phyloP scores from a whole-genome alignment of 2,113 vertebrate genomes.

The Leptobrachium ailaonicum region DNA sequence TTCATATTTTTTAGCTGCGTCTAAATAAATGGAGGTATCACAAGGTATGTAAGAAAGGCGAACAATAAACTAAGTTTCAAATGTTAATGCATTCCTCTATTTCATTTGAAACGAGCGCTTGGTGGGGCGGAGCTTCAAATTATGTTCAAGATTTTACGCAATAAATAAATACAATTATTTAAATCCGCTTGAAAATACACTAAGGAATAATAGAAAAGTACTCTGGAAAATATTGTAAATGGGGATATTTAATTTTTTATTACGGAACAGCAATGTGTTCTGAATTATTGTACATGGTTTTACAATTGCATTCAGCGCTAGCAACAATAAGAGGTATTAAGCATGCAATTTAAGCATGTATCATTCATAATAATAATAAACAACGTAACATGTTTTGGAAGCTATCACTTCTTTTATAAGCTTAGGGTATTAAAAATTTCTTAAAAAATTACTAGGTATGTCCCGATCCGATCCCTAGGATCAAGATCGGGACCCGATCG shows the following conservation, averaged over 20 bases:
- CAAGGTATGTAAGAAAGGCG: conserved; percentile 1
- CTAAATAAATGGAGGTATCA: conserved; percentile 22
- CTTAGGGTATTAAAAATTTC: no score
- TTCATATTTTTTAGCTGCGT: neutral
- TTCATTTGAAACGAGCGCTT: conserved; percentile 21
- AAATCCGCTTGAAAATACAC: conserved; percentile 27
- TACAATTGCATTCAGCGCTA: conserved; percentile 27
- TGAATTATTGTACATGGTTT: conserved; percentile 23
- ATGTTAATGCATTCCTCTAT: conserved; percentile 27
- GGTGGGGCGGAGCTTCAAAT: conserved; percentile 1
- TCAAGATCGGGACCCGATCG: no score
- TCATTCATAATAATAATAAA: conserved; percentile 37
- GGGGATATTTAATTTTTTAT: conserved; percentile 25
- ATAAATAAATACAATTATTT: conserved; percentile 36
- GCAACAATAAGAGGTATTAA: conserved; percentile 15
- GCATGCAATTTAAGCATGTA: conserved; percentile 21
- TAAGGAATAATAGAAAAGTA: conserved; percentile 32
- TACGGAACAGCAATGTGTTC: conserved; percentile 24
- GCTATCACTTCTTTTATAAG: neutral
- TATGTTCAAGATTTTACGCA: neutral
- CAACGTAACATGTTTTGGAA: neutral
- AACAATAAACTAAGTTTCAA: conserved; percentile 38
- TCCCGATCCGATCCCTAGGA: no score
- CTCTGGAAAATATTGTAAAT: conserved; percentile 30
- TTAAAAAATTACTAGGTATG: no score